These are phyloP conservation scores for Propithecus perrieri DNA, from an alignment of 2,797 vertebrate genomes.

Conservation along the genomic window DNA sequence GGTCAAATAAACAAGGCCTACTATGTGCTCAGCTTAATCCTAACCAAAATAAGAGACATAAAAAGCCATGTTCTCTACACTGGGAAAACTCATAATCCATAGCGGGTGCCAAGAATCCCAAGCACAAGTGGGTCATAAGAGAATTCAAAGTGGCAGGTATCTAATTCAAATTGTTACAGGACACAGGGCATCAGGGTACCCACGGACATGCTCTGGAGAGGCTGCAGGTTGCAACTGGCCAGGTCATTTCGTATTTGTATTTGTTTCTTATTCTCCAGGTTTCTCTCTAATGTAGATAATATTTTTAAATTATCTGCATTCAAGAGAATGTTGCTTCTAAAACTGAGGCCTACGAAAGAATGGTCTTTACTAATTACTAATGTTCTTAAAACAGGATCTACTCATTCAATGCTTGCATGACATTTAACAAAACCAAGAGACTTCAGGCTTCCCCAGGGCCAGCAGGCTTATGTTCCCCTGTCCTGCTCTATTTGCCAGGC, in stretches of 20 bases:
- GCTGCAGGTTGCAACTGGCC: fast-evolving
- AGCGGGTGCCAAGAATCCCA: not conserved
- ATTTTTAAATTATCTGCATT: not conserved
- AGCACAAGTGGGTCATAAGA: not conserved
- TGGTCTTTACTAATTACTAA: not conserved
- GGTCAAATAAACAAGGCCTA: not conserved
- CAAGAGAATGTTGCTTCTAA: not conserved
- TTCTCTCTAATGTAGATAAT: not conserved
- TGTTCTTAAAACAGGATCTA: not conserved
- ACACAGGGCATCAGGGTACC: not conserved
- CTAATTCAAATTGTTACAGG: not conserved
- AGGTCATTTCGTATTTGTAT: not conserved
- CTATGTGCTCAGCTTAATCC: not conserved
- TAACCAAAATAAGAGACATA: not conserved
- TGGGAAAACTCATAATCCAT: not conserved
- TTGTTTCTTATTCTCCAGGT: not conserved
- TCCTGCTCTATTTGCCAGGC: not conserved
- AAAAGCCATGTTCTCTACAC: not conserved
- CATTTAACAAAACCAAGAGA: not conserved
- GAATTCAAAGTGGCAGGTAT: not conserved
- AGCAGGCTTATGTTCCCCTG: not conserved
- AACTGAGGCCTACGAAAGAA: not conserved
- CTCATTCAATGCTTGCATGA: not conserved
- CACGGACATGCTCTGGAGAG: not conserved
- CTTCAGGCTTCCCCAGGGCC: not conserved